Percentiles rank a stretch among this genome's conserved stretches.
phyloP scores from a whole-genome alignment of 2,797 vertebrate genomes.

The Fundulus diaphanus region DNA sequence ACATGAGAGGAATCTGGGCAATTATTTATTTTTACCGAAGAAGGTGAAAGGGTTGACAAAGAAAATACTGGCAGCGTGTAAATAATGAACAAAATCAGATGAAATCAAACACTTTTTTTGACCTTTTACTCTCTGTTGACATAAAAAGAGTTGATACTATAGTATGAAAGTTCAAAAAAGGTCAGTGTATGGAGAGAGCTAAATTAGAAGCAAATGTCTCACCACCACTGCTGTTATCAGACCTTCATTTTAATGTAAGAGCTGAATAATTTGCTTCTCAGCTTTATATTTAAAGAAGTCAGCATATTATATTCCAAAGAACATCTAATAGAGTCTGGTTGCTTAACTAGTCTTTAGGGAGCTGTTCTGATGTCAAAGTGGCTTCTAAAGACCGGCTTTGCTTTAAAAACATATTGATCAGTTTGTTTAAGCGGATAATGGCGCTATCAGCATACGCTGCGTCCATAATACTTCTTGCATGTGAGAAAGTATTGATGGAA shows the following conservation, averaged over 20 bases:
- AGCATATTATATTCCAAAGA: background rate
- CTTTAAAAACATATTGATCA: background rate
- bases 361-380: background rate
- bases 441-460: background rate
- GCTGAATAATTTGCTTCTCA: background rate
- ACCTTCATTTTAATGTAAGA: background rate
- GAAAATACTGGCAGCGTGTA: conserved; percentile 5
- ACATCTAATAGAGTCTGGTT: background rate
- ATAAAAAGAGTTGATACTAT: conserved; percentile 21
- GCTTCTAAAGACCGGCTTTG: background rate
- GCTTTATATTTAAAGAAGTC: background rate
- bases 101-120: conserved; percentile 30
- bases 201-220: conserved; percentile 4
- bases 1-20: conserved; percentile 39
- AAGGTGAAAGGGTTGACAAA: conserved; percentile 15
- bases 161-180: background rate
- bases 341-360: background rate
- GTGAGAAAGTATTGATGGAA: no score
- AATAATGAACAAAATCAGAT: conserved; percentile 20
- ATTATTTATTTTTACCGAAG: conserved; percentile 33
- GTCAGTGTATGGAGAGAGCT: conserved; percentile 6
- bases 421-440: background rate
- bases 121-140: conserved; percentile 6
- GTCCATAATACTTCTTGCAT: background rate
- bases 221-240: background rate